Base-by-base conservation (phyloP, 2,797 vertebrate species). In the Gallirallus australis region DNA sequence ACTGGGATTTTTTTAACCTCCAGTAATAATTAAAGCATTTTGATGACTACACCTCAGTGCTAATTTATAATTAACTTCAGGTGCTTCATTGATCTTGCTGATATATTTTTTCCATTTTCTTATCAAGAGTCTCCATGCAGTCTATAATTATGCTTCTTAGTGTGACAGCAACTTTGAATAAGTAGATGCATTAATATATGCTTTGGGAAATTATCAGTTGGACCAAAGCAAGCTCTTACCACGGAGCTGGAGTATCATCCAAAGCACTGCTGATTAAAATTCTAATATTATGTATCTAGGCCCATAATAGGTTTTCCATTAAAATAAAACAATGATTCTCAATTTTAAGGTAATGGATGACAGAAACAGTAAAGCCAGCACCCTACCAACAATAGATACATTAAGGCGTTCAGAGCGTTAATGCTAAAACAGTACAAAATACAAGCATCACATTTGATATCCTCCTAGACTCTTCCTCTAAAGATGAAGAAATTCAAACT, bases 11-110 rank as follows among this genome's bases (percentile, higher is more conserved):
- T 69, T 89, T 86, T 61, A 94, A 89, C 40, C 39, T 78, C 27
- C 64, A 86, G 35, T 52, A 93, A 85, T 82, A 94, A 95, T 94
- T 90, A 79, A 83, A 78, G 65, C 30, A 73, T 85, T 94, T 96
- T 89, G 75, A 88, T 16, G 11, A 45, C 71, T 94, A 68, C 53
- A 85, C 50, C 96, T 96, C 82, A 91, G 77, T 87, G 63, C 57
- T 96, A 91, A 96, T 96, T 96, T 88, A 71, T 96, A 95, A 97
- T 97, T 97, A 97, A 94, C 77, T 89, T 97, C 90, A 96, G 94
- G 86, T 95, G 76, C 71, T 94, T 93, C 82, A 97, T 97, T 96
- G 94, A 97, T 97, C 92, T 77, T 87, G 45, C 71, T 72, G 79
- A 96, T 96, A 75, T 5, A 33, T 81, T 86, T 78, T 76, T 56